phyloP scores from a whole-genome alignment of 2,113 vertebrate species.

The Hystrix cristata region DNA sequence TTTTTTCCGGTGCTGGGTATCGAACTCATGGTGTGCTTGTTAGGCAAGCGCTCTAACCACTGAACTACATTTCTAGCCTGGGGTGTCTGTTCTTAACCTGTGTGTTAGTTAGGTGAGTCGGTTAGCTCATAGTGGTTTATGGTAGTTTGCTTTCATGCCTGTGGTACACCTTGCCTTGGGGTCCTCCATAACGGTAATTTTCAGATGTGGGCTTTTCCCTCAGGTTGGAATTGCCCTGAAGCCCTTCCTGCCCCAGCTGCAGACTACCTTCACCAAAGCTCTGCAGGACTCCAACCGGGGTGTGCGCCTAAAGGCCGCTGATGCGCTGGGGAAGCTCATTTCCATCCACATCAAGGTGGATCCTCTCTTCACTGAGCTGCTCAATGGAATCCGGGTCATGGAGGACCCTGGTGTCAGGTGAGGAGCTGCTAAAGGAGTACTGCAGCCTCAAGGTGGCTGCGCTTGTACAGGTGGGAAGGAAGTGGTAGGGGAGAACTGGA shows the following conservation, averaged over 20 bases:
- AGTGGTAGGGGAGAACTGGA: background rate
- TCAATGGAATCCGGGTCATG: constrained; percentile 94
- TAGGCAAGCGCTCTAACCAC: too few species aligned
- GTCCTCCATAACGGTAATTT: background rate
- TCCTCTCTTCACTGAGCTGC: constrained; percentile 96
- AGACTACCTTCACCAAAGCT: constrained; percentile 99
- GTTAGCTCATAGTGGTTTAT: background rate
- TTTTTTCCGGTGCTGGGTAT: too few species aligned
- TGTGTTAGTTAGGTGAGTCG: background rate
- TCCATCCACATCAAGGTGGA: constrained; percentile 98
- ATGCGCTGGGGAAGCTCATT: constrained; percentile 96
- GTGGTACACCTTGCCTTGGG: background rate
- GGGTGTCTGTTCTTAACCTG: background rate
- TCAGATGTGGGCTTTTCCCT: background rate
- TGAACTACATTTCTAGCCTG: too few species aligned
- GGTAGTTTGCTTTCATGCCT: background rate
- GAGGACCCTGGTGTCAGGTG: constrained; percentile 97
- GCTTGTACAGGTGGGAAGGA: accelerated
- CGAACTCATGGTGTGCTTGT: too few species aligned
- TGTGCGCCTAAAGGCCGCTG: constrained; percentile 95
- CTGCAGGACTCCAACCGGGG: constrained; percentile 96
- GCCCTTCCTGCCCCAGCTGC: constrained; percentile 98
- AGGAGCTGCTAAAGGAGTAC: accelerated
- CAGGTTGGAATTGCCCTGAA: constrained; percentile 98
- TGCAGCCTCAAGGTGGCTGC: accelerated